These are phyloP conservation scores for Thermophis baileyi DNA, from an alignment of 2,113 vertebrate genomes.

Conservation along the genomic window DNA sequence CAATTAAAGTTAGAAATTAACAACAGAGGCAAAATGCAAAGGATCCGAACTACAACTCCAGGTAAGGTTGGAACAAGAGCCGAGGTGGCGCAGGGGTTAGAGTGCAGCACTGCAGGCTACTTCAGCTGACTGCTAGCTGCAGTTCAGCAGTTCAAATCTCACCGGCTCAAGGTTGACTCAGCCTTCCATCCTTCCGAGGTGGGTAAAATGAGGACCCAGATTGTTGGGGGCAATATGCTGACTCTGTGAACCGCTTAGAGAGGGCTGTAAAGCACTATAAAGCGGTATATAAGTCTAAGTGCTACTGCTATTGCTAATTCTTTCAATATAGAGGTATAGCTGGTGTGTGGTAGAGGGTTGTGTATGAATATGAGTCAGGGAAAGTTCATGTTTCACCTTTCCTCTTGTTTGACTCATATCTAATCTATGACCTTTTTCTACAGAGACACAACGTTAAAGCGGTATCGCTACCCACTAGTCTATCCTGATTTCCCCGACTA, in stretches of 20 bases:
- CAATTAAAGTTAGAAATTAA: background rate
- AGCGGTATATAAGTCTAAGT: no score
- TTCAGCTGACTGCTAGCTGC: no score
- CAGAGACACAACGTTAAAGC: background rate
- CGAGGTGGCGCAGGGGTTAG: no score
- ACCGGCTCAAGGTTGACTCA: no score
- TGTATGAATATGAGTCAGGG: background rate
- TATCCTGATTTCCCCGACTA: background rate
- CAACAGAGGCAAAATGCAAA: background rate
- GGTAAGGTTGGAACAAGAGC: background rate
- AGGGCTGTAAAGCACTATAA: no score
- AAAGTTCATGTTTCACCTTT: background rate
- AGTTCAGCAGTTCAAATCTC: no score
- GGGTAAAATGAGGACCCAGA: no score
- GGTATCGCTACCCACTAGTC: background rate
- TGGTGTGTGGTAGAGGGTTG: background rate
- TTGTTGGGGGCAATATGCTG: no score
- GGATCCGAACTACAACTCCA: background rate
- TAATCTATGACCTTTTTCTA: background rate
- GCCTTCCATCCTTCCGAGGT: no score
- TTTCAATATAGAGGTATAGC: background rate
- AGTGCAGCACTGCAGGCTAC: no score
- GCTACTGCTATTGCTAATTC: no score
- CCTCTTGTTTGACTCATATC: background rate
- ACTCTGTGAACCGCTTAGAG: no score